Base-by-base conservation (phyloP, 1,140 invertebrate genomes). In the Zaprionus nigranus region DNA sequence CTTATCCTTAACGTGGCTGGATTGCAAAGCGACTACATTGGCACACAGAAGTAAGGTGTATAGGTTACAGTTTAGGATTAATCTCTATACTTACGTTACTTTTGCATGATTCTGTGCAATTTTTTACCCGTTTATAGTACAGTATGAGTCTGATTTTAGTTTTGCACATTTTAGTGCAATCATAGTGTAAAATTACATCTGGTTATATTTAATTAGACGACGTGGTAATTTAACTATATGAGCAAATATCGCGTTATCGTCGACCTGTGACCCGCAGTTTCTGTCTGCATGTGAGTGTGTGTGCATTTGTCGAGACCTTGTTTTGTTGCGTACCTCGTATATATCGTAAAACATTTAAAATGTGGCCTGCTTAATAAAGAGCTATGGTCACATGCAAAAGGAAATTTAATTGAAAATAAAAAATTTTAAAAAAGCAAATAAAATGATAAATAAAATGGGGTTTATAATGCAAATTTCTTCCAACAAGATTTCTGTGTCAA, bases 141-240 rank as follows among this genome's bases (percentile, higher is more conserved):
- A 6, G n/a, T 61, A 30, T 65, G 54, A 63, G 76, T 78, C 75
- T 77, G 63, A 73, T 90, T 84, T 90, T 79, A 84, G 81, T 88
- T 88, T 78, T 66, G 38, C 65, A 60, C 53, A 75, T 69, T 79
- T 87, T 81, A 76, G 64, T 67, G 58, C 66, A 90, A 84, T 79
- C 81, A 82, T 82, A 79, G 81, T 85, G 72, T 78, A 77, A 75
- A 79, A 76, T 69, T 76, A 79, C 78, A 88, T 71, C 49, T 79
- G 85, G 69, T 79, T 90, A 79, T 79, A 88, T 82, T 88, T 88
- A 88, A 90, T 88, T 84, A 90, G 81, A 85, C 72, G 72, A 61
- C 43, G 62, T 63, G 65, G 59, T 75, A 71, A 71, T 71, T 65
- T 76, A 24, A 67, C 62, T 62, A 61, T n/a, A n/a, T n/a, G n/a